Evolutionary conservation across 2,888 invertebrate species (phyloP), one percentile per base, ranked within the genome.

Genomic region (Epicampocera succincta): DNA sequence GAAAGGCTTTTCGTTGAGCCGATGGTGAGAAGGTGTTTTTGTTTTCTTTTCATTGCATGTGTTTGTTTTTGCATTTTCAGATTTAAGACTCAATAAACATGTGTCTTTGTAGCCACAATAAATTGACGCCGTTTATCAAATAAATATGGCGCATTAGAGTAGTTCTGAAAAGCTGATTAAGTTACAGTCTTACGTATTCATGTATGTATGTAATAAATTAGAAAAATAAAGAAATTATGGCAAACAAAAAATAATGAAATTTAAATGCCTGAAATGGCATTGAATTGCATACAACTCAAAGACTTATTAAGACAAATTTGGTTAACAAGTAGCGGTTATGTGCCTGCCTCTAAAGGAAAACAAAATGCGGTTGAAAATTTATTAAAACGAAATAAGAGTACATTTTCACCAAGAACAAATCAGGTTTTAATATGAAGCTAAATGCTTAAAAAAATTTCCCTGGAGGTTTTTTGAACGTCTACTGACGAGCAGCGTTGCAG

Each of bases 81-180:
- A 76, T 69, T 69, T 40, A 76, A 69, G 29, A 19, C 54, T 63
- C 46, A 65, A 71, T 44, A 71, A 77, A 60, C 72, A 72, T 78
- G 66, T 78, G 78, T 46, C 54, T 71, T 50, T 71, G 56, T 25
- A 56, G 61, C 9, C 25, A 25, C 42, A 66, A 38, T 56, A 19
- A 52, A 52, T 74, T 77, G 73, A 81, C 77, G 81, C 81, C 81
- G 75, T 81, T 77, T 69, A 68, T 81, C 73, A 81, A 73, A 77
- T 81, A 81, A 73, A 77, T 81, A 73, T 81, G 81, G 73, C 81
- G 81, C 65, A 40, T 40, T 71, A 40, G 56, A 74, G 48, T 33
- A 58, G 8, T 52, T 46, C 44, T 33, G 29, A 40, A 71, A 15
- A 56, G 5, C 21, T 46, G 15, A 21, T 25, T 11, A 38, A 50